Conservation (phyloP, 2,797 vertebrate genomes). For the Lithobates sylvaticus region DNA sequence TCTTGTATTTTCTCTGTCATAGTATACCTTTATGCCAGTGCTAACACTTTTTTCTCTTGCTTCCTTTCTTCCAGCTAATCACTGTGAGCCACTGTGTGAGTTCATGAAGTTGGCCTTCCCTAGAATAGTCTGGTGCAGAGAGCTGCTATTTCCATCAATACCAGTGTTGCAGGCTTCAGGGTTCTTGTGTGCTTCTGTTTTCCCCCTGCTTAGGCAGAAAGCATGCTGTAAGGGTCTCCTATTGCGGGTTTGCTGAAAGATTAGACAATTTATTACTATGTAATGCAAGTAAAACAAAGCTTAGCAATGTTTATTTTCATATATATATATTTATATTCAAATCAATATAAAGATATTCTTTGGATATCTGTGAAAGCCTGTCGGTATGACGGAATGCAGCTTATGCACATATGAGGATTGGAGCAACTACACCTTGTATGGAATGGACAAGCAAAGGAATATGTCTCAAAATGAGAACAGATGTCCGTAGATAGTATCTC, state of each 20-base stretch:
- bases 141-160: slow-evolving; percentile 74
- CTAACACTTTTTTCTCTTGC: neutral
- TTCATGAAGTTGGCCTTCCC: slow-evolving; percentile 75
- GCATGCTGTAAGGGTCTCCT: slow-evolving; percentile 75
- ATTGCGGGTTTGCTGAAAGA: slow-evolving; percentile 82
- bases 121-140: slow-evolving; percentile 73
- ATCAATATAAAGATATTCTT: slow-evolving; percentile 76
- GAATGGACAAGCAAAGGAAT: slow-evolving; percentile 72
- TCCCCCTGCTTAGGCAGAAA: slow-evolving; percentile 80
- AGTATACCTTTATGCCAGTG: neutral
- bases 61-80: slow-evolving; percentile 87
- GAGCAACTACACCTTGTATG: slow-evolving; percentile 70
- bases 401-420: slow-evolving; percentile 71
- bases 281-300: slow-evolving; percentile 84
- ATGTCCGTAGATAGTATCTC: slow-evolving; percentile 74
- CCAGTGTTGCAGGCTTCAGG: slow-evolving; percentile 81
- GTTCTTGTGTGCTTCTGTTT: slow-evolving; percentile 77
- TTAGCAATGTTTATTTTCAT: slow-evolving; percentile 76
- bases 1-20: neutral
- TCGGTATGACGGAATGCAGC: slow-evolving; percentile 72
- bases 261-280: slow-evolving; percentile 84
- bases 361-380: slow-evolving; percentile 75
- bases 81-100: slow-evolving; percentile 76
- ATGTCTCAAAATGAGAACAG: slow-evolving; percentile 79
- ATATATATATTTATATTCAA: slow-evolving; percentile 58